Evolutionary conservation across 2,888 invertebrate genomes (phyloP), one percentile per base, ranked within the genome.

Genomic region (Drepana falcataria): DNA sequence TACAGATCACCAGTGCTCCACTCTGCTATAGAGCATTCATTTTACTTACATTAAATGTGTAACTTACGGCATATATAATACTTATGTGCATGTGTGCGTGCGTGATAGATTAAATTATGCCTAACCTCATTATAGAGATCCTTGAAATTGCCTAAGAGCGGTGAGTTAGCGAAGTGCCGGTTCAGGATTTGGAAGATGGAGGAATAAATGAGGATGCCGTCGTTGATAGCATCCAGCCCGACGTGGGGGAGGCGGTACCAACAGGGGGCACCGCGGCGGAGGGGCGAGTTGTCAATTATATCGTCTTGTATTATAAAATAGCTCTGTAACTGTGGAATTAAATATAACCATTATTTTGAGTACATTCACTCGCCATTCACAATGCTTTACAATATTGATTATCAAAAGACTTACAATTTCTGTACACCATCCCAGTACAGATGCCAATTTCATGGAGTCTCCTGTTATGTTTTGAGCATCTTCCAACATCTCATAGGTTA

Each of bases 381-480:
- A n/a, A n/a, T 37, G 37, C 37, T n/a, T 47, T 33, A 47, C 2
- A 4, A 44, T 44, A 33, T 4, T 4, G 7, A 35, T 35, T 33
- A 21, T 21, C 2, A 2, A 2, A 5, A 35, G 7, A 40, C 92
- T 88, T 85, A 98, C 98, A 94, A 97, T 93, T 93, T 99, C 98
- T 34, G 96, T 93, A 77, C 97, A 97, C 97, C 98, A 98, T 53
- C 97, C 98, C 62, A 98, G 85, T 64, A 96, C 93, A 58, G 95
- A 93, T 0, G 96, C 95, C 48, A 93, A 79, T 60, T 93, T 92
- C 52, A 97, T 79, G 59, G 95, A 95, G 60, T 96, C 95, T 0
- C 95, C 93, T 0, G 95, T 95, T 0, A 95, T 82, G 48, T 93
- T 91, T 48, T 92, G 85, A 0, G 93, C 88, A 41, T 91, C 81